Evolutionary conservation across 1,140 invertebrate genomes (phyloP).

Genomic region (Zelostemma sp.): DNA sequence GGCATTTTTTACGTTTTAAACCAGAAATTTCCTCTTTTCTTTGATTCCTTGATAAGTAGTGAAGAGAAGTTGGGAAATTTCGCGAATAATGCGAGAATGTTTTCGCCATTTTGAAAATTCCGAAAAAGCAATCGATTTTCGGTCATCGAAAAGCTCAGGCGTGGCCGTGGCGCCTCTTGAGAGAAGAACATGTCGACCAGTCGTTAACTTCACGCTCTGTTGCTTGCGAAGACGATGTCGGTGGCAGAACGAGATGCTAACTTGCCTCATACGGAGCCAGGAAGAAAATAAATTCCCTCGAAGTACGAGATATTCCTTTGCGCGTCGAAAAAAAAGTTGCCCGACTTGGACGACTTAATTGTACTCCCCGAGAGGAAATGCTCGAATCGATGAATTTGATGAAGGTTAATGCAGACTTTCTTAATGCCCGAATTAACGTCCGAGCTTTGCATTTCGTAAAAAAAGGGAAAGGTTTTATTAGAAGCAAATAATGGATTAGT

Average conservation of each 20-base stretch:
- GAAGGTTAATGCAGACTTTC: constrained; percentile 14
- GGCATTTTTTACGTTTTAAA: too few relatives aligned
- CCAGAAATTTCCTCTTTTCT: too few relatives aligned
- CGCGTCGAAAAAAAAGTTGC: constrained; percentile 23
- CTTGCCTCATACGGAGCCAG: constrained; percentile 30
- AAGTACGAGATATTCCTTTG: constrained; percentile 41
- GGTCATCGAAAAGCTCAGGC: constrained; percentile 22
- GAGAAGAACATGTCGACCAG: constrained; percentile 46
- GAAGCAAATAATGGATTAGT: constrained; percentile 52
- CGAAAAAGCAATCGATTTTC: too few relatives aligned
- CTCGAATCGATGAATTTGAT: not conserved
- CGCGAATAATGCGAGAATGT: too few relatives aligned
- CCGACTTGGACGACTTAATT: not conserved
- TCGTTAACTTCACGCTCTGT: constrained; percentile 50
- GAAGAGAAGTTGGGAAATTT: too few relatives aligned
- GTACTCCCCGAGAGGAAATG: not conserved
- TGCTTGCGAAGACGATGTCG: constrained; percentile 42
- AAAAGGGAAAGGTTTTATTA: constrained; percentile 38
- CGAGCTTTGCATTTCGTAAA: constrained; percentile 35
- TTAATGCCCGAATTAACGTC: constrained; percentile 27
- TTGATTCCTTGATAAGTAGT: too few relatives aligned
- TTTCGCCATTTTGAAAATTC: too few relatives aligned
- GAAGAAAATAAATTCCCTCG: constrained; percentile 18
- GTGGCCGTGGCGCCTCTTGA: constrained; percentile 35
- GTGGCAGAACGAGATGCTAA: constrained; percentile 39